These are phyloP conservation scores for Perca fluviatilis DNA, from an alignment of 2,113 vertebrate species.

Conservation along the genomic window DNA sequence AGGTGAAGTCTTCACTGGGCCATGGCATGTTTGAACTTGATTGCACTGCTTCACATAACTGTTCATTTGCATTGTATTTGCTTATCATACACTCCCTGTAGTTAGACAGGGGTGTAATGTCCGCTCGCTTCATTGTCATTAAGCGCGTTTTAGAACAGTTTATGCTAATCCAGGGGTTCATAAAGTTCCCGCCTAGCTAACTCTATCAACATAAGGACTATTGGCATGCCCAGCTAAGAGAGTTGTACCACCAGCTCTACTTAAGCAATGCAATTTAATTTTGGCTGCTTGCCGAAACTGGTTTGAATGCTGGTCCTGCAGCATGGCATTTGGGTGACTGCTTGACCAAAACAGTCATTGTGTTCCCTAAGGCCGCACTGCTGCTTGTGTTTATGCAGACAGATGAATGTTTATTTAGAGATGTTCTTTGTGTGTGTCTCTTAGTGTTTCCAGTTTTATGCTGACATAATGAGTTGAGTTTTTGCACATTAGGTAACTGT, in stretches of 20 bases:
- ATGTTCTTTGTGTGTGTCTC: slow-evolving; percentile 19
- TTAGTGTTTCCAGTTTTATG: slow-evolving; percentile 32
- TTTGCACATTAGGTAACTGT: slow-evolving; percentile 8
- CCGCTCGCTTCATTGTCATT: slow-evolving; percentile 41
- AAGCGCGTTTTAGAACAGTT: slow-evolving; percentile 47
- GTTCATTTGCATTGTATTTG: slow-evolving; percentile 52
- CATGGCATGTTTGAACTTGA: slow-evolving; percentile 19
- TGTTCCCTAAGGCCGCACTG: slow-evolving; percentile 8
- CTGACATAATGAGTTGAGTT: not conserved
- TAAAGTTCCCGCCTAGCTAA: slow-evolving; percentile 51
- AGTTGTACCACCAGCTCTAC: slow-evolving; percentile 36
- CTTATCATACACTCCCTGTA: slow-evolving; percentile 22
- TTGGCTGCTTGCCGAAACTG: slow-evolving; percentile 39
- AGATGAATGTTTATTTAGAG: slow-evolving; percentile 26
- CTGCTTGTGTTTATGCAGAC: slow-evolving; percentile 14
- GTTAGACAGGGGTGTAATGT: slow-evolving; percentile 39
- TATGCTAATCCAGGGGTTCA: slow-evolving; percentile 58
- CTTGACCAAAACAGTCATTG: slow-evolving; percentile 31
- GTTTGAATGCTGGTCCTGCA: slow-evolving; percentile 18
- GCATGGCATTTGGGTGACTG: slow-evolving; percentile 12
- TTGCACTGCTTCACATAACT: slow-evolving; percentile 1
- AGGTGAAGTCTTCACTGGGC: not conserved
- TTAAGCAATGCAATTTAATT: slow-evolving; percentile 63
- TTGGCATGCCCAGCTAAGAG: slow-evolving; percentile 30
- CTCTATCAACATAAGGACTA: slow-evolving; percentile 50